Evolutionary conservation across 2,888 invertebrate species (phyloP).

Genomic region (Hydriomena furcata): DNA sequence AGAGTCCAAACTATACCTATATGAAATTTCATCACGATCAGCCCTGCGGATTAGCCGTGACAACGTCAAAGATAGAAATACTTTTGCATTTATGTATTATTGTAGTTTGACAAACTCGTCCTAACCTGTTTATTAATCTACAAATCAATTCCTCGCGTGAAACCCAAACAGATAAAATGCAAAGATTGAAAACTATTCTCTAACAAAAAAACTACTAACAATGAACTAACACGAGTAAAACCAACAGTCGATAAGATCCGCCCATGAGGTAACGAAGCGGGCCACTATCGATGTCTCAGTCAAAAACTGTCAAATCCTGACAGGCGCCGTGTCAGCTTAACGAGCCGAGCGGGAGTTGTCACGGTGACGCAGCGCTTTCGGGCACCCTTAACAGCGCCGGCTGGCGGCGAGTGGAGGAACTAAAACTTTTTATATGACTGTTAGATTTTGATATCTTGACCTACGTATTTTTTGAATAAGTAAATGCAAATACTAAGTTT

Average conservation of each 20-base stretch:
- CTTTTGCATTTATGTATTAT: too few species aligned
- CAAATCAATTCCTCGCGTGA: slow-evolving; percentile 38
- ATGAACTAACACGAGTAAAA: slow-evolving; percentile 74
- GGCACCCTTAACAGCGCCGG: slow-evolving; percentile 55
- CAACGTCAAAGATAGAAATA: too few species aligned
- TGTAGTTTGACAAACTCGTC: not conserved
- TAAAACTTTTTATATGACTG: slow-evolving; percentile 14
- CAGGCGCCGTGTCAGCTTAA: slow-evolving; percentile 79
- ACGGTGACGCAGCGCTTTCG: slow-evolving; percentile 62
- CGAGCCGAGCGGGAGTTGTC: slow-evolving; percentile 69
- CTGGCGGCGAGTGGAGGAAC: slow-evolving; percentile 61
- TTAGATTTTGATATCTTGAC: too few species aligned
- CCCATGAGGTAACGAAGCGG: slow-evolving; percentile 75
- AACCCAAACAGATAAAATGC: slow-evolving; percentile 40
- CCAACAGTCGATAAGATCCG: slow-evolving; percentile 76
- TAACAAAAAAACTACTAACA: slow-evolving; percentile 58
- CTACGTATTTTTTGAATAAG: too few species aligned
- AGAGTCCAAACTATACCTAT: too few species aligned
- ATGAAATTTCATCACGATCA: too few species aligned
- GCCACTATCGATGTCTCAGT: slow-evolving; percentile 81
- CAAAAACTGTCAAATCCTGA: slow-evolving; percentile 81
- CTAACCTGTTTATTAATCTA: slow-evolving; percentile 3
- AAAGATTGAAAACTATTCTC: slow-evolving; percentile 49
- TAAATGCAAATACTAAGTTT: too few species aligned
- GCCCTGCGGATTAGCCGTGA: too few species aligned